Evolutionary conservation across 2,888 invertebrate genomes (phyloP).

Genomic region (Mesodorylaimus sp.): DNA sequence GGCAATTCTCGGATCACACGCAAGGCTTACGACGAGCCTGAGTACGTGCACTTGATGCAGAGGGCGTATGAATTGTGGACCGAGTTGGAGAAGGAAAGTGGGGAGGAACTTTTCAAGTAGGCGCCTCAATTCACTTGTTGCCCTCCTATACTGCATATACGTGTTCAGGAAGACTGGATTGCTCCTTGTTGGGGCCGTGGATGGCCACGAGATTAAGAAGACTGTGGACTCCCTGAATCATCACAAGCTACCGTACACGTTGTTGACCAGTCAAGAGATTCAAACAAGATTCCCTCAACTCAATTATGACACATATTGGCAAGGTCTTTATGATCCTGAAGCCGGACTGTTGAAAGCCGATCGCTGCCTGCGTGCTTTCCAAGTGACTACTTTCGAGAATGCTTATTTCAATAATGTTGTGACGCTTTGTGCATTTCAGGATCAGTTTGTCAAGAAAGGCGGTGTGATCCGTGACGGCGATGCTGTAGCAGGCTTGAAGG

Average conservation of each 20-base stretch:
- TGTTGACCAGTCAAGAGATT: background rate
- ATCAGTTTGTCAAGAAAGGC: constrained; percentile 19
- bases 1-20: constrained; percentile 32
- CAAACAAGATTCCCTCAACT: background rate
- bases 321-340: constrained; percentile 10
- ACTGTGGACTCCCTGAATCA: background rate
- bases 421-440: constrained; percentile 17
- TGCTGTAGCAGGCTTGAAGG: too few relatives aligned
- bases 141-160: too few relatives aligned
- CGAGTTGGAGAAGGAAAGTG: constrained; percentile 26
- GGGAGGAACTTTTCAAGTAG: constrained; percentile 20
- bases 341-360: constrained; percentile 14
- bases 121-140: too few relatives aligned
- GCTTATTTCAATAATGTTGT: too few relatives aligned
- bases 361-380: constrained; percentile 15
- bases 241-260: background rate
- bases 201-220: background rate
- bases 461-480: constrained; percentile 22
- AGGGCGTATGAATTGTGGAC: constrained; percentile 28
- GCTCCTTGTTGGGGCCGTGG: background rate
- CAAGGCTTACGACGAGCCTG: constrained; percentile 26
- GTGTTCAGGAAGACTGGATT: constrained; percentile 2
- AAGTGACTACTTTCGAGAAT: background rate
- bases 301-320: background rate
- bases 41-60: constrained; percentile 31